Conservation (phyloP, 2,113 vertebrate genomes). For the Istiophorus platypterus region DNA sequence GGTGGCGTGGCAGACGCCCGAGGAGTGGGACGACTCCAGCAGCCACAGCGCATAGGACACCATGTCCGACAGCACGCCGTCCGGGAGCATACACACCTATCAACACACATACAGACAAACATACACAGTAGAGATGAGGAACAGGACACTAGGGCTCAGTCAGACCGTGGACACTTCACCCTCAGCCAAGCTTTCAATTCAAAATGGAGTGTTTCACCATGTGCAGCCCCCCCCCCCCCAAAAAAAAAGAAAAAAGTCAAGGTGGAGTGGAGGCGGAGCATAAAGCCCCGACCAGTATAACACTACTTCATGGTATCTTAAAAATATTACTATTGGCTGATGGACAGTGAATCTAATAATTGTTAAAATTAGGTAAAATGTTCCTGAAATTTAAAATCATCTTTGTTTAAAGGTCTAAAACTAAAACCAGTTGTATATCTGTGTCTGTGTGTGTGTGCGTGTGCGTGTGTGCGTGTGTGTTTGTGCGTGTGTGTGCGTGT, state of each 20-base stretch:
- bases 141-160: background rate
- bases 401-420: background rate
- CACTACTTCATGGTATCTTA: no score
- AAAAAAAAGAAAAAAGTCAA: background rate
- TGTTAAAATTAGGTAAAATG: no score
- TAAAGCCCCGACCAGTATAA: no score
- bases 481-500: background rate
- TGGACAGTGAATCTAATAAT: no score
- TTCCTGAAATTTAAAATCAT: no score
- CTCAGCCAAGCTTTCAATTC: no score
- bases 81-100: constrained; percentile 94
- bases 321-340: no score
- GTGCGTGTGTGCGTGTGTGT: no score
- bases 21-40: constrained; percentile 96
- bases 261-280: background rate
- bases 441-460: background rate
- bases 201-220: background rate
- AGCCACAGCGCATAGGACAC: constrained; percentile 96
- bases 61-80: constrained; percentile 90
- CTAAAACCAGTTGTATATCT: no score
- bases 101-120: constrained; percentile 17
- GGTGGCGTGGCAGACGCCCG: constrained; percentile 96
- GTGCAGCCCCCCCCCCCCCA: no score
- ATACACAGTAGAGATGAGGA: constrained; percentile 13
- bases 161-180: no score